Conservation (phyloP, 2,797 vertebrate genomes). For the Limnodromus scolopaceus region DNA sequence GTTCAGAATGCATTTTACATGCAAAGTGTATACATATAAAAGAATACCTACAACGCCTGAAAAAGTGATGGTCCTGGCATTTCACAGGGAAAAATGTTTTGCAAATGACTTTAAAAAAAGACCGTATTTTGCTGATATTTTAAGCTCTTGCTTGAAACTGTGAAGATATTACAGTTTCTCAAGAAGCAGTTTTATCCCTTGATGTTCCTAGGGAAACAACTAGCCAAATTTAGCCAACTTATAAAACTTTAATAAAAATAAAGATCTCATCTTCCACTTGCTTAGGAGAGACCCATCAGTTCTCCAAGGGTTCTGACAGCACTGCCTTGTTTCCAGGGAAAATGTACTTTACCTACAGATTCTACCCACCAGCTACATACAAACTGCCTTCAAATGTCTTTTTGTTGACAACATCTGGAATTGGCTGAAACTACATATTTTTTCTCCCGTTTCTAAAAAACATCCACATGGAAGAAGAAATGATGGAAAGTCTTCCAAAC, state of each 20-base stretch:
- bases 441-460: neutral
- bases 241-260: neutral
- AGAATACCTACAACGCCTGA: neutral
- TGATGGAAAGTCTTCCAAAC: neutral
- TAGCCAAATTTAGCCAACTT: constrained; percentile 32
- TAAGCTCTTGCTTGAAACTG: constrained; percentile 16
- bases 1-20: constrained; percentile 17
- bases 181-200: neutral
- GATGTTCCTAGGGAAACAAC: constrained; percentile 32
- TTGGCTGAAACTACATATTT: neutral
- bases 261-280: neutral
- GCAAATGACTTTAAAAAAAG: neutral
- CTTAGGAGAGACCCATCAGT: neutral
- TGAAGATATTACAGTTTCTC: neutral
- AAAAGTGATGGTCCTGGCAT: neutral
- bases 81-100: neutral
- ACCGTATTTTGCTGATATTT: neutral
- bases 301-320: neutral
- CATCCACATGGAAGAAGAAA: neutral
- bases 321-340: neutral
- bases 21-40: neutral
- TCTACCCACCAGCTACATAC: neutral
- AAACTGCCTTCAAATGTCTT: neutral
- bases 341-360: neutral
- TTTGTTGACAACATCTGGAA: neutral